Evolutionary conservation across 2,113 vertebrate genomes (phyloP), one percentile per base, ranked within the genome.

Genomic region (Saimiri boliviensis): DNA sequence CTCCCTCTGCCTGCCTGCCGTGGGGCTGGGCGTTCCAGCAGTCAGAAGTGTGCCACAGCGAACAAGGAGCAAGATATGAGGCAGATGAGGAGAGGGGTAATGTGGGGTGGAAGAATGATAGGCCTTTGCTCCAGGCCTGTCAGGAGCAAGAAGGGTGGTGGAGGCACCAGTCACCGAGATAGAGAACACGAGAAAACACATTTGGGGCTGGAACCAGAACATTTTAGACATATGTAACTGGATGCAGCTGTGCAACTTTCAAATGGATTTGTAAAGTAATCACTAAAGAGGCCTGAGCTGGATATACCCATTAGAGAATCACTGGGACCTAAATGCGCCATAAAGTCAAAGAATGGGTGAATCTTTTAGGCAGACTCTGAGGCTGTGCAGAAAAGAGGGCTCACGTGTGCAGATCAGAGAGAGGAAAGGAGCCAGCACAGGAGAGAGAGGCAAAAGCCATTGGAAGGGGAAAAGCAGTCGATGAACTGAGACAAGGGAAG

Each of bases 161-260:
- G 23, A 13, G 12, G n/a, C 12, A 3, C 7, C 13, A 1, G 0
- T 0, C 4, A 23, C 1, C 0, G 19, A 19, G n/a, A 20, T 2
- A 2, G 27, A 16, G 35, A 27, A 12, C 10, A 0, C 5, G 0
- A 17, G 30, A 20, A 12, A 5, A 30, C 47, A 5, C 1, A 21
- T 3, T 12, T 25, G 52, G 49, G 27, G 16, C 17, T 23, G 12
- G 89, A 66, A 9, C 0, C 1, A 13, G 66, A 5, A 2, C 30
- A 1, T 27, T 21, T 16, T 2, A 10, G 27, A 56, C 8, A 0
- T 2, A 8, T 3, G 0, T 17, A 68, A 42, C 7, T 37, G 32
- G 68, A 2, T 0, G 6, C 25, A 6, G 32, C 45, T 12, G 27
- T 54, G 79, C 0, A 0, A 1, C 3, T 40, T 52, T 30, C 58